Evolutionary conservation across 2,797 vertebrate species (phyloP).

Genomic region (Sebastiscus tertius): DNA sequence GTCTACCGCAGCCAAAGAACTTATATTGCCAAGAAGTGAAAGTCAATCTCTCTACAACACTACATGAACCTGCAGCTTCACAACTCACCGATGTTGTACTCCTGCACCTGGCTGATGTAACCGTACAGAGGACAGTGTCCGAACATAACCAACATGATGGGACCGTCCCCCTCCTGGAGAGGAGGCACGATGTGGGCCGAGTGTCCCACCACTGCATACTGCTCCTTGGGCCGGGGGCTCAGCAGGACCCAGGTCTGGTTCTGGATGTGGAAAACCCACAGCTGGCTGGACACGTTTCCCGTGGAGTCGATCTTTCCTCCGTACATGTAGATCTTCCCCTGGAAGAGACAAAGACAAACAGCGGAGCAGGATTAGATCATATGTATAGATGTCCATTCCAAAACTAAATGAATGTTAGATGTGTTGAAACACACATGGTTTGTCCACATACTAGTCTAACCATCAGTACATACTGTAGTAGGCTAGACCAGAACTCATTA

Average conservation of each 20-base stretch:
- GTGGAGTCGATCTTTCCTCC: slow-evolving; percentile 96
- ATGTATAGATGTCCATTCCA: not conserved
- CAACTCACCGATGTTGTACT: slow-evolving; percentile 90
- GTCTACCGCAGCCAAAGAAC: too few relatives aligned
- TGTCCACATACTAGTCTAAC: too few relatives aligned
- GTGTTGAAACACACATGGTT: not conserved
- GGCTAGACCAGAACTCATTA: not conserved
- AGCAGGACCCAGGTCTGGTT: slow-evolving; percentile 90
- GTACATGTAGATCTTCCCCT: slow-evolving; percentile 98
- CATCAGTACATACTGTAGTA: not conserved
- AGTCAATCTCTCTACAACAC: not conserved
- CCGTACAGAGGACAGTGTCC: slow-evolving; percentile 97
- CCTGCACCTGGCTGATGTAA: slow-evolving; percentile 94
- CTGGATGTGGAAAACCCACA: slow-evolving; percentile 92
- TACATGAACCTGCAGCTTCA: not conserved
- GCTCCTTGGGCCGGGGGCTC: slow-evolving; percentile 87
- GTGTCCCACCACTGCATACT: slow-evolving; percentile 96
- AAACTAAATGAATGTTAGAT: too few relatives aligned
- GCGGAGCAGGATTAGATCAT: fast-evolving
- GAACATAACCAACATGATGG: slow-evolving; percentile 93
- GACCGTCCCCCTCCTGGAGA: slow-evolving; percentile 55
- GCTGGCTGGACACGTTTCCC: slow-evolving; percentile 93
- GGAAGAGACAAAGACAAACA: not conserved
- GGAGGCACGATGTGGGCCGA: slow-evolving; percentile 91
- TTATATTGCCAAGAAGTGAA: too few relatives aligned